Base-by-base conservation (phyloP, 2,888 invertebrate species). In the Apamea crenata region DNA sequence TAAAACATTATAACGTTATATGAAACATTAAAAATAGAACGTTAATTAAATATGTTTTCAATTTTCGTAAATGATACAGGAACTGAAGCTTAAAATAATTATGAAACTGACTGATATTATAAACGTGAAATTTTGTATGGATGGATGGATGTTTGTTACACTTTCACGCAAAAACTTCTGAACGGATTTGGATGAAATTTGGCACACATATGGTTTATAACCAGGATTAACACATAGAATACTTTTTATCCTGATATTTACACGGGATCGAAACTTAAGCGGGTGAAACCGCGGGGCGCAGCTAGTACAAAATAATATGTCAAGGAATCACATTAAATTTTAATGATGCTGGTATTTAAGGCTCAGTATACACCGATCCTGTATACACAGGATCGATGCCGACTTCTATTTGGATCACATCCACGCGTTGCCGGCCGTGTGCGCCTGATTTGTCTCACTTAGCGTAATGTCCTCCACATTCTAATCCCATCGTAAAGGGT, bases 371-470 rank as follows among this genome's bases (percentile, higher is more conserved):
- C 4, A n/a, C 53, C n/a, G n/a, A n/a, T n/a, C n/a, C n/a, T n/a
- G 8, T 14, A 5, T n/a, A n/a, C 4, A n/a, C 53, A 32, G 74
- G 25, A 74, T 74, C 70, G 63, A 83, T 76, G 1, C 40, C 10
- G 2, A 56, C 5, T 78, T 78, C 61, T 78, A 71, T 80, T 83
- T 79, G n/a, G 80, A 78, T 50, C 61, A 68, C 29, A 25, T 25
- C 61, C 66, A 44, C 74, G 80, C 59, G 59, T 68, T 47, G 18
- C 12, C 2, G 16, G 50, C 14, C 66, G 61, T 47, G 63, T 78
- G 56, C 14, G 84, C 36, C 32, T 78, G 74, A 81, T 84, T 70
- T 75, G 32, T 69, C 71, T 68, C 36, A 67, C 36, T 56, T 78
- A 72, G 53, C 56, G 72, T 67, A 78, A 77, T 47, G 68, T 74